A percentile compares a stretch with the other conserved stretches of the same genome.
These are phyloP conservation scores for Acanthosepion pharaonis DNA, from an alignment of 2,888 invertebrate species.

Conservation along the genomic window DNA sequence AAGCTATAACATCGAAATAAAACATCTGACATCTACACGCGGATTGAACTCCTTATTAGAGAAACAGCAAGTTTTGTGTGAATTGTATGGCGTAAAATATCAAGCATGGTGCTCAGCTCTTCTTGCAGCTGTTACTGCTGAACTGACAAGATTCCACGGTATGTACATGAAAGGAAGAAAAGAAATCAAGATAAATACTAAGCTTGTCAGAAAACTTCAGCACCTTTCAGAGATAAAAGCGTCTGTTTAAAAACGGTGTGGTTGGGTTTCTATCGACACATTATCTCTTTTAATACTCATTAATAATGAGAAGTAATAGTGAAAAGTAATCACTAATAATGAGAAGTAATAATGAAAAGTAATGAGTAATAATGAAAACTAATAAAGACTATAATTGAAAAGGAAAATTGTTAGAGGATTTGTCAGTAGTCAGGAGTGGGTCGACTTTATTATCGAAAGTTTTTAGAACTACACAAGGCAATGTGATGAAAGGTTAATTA, in stretches of 20 bases:
- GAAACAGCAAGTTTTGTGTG: not conserved
- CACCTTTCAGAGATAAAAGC: not conserved
- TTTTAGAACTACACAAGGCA: too few relatives aligned
- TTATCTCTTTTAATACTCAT: not conserved
- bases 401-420: too few relatives aligned
- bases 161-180: not conserved
- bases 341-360: too few relatives aligned
- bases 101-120: not conserved
- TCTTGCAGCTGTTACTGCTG: not conserved
- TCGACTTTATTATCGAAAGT: too few relatives aligned
- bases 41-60: not conserved
- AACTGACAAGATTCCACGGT: not conserved
- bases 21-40: not conserved
- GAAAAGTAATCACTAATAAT: too few relatives aligned
- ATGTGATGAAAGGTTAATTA: too few relatives aligned
- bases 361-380: too few relatives aligned
- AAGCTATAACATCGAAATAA: not conserved
- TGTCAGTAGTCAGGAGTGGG: too few relatives aligned
- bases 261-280: not conserved
- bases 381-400: too few relatives aligned
- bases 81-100: not conserved
- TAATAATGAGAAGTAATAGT: too few relatives aligned
- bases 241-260: not conserved
- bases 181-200: not conserved
- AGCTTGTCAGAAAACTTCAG: not conserved